These are phyloP conservation scores for Microplitis deprimator DNA, from an alignment of 2,888 invertebrate species.

Conservation along the genomic window DNA sequence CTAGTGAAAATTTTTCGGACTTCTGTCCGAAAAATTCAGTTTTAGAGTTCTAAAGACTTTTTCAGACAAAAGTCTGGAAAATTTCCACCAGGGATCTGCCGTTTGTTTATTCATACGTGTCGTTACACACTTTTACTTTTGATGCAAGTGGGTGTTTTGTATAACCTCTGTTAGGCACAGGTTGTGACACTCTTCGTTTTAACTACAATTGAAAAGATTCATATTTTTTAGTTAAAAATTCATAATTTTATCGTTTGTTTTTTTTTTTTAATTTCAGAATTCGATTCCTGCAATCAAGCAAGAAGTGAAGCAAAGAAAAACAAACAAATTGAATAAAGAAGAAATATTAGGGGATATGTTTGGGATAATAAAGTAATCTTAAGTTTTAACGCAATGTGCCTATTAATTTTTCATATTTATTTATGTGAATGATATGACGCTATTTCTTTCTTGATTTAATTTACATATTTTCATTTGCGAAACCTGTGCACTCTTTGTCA, in stretches of 20 bases:
- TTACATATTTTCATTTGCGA: background rate
- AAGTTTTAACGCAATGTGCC: background rate
- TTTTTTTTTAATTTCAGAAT: background rate
- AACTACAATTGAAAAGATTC: too few relatives aligned
- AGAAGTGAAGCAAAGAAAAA: background rate
- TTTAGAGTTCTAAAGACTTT: too few relatives aligned
- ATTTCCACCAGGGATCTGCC: too few relatives aligned
- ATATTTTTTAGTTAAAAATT: too few relatives aligned
- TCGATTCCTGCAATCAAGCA: background rate
- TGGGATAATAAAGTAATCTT: background rate
- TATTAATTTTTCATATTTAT: background rate
- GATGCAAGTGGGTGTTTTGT: too few relatives aligned
- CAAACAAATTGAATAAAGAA: background rate
- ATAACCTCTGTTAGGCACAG: too few relatives aligned
- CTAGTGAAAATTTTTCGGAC: too few relatives aligned
- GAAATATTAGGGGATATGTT: background rate
- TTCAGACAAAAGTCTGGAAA: too few relatives aligned
- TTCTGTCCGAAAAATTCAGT: too few relatives aligned
- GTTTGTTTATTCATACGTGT: too few relatives aligned
- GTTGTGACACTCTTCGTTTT: too few relatives aligned
- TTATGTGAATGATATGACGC: background rate
- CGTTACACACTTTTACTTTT: too few relatives aligned
- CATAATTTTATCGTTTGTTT: background rate
- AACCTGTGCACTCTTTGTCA: background rate
- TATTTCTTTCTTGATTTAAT: background rate